These are phyloP conservation scores for Cordylochernes scorpioides DNA, from an alignment of 2,888 invertebrate species.

Conservation along the genomic window DNA sequence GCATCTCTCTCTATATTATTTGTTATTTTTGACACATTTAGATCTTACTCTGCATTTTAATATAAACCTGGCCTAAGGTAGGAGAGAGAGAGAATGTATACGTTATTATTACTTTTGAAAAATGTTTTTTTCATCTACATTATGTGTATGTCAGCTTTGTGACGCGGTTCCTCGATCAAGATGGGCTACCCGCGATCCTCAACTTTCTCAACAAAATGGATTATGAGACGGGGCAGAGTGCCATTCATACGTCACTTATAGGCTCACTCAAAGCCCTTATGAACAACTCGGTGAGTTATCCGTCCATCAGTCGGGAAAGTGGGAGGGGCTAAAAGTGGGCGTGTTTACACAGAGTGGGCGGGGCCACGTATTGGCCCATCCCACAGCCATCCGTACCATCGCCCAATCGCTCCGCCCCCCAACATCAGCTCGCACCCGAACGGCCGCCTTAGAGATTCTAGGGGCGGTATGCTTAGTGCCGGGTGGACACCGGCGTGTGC, in stretches of 20 bases:
- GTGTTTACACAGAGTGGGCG: conserved; percentile 68
- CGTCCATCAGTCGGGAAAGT: too few relatives aligned
- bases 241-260: conserved; percentile 67
- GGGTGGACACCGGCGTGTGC: conserved; percentile 79
- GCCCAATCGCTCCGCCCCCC: conserved; percentile 66
- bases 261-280: conserved; percentile 84
- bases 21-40: neutral
- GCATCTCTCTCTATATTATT: neutral
- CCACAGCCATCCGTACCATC: conserved; percentile 73
- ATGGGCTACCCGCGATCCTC: conserved; percentile 50
- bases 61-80: too few relatives aligned
- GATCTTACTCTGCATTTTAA: too few relatives aligned
- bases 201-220: conserved; percentile 51
- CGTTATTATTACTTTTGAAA: too few relatives aligned
- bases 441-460: conserved; percentile 77
- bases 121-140: too few relatives aligned
- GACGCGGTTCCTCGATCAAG: conserved; percentile 61
- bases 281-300: conserved; percentile 66
- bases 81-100: too few relatives aligned
- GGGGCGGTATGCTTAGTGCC: conserved; percentile 90
- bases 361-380: conserved; percentile 80
- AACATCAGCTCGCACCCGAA: conserved; percentile 78
- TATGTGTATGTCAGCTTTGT: conserved; percentile 48
- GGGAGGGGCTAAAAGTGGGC: too few relatives aligned
- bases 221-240: conserved; percentile 43